Conservation (phyloP, 2,113 vertebrate genomes). For the Mesocricetus auratus region DNA sequence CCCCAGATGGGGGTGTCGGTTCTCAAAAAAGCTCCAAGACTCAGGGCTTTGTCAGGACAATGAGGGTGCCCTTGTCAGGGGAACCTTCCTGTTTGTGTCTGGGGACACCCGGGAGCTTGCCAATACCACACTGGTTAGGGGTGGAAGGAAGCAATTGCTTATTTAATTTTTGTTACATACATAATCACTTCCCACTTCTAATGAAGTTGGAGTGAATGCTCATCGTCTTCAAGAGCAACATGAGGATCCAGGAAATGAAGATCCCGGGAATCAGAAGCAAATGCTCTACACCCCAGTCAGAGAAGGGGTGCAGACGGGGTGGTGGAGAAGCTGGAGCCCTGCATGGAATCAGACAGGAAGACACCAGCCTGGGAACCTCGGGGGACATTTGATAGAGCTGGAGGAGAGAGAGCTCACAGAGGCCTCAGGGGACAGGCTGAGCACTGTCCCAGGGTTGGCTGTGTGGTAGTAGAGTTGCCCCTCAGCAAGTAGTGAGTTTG, state of each 20-base stretch:
- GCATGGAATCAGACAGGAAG: not conserved
- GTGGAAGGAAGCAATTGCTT: not conserved
- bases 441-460: not conserved
- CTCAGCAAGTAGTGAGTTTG: not conserved
- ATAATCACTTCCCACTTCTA: slow-evolving; percentile 38
- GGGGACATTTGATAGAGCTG: not conserved
- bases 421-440: not conserved
- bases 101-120: not conserved
- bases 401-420: not conserved
- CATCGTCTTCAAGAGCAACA: not conserved
- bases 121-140: not conserved
- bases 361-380: no score
- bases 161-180: not conserved
- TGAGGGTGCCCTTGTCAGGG: not conserved
- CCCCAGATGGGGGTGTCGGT: not conserved
- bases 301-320: not conserved
- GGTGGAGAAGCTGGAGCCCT: no score
- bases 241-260: not conserved
- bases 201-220: not conserved
- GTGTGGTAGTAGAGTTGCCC: not conserved
- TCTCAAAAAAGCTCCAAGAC: not conserved
- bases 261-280: slow-evolving; percentile 5
- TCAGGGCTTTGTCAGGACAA: not conserved
- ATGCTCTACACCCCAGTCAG: no score
- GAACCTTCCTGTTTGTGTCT: not conserved